These are phyloP conservation scores for Hyposoter dolosus DNA, from an alignment of 2,888 invertebrate species.

Conservation along the genomic window DNA sequence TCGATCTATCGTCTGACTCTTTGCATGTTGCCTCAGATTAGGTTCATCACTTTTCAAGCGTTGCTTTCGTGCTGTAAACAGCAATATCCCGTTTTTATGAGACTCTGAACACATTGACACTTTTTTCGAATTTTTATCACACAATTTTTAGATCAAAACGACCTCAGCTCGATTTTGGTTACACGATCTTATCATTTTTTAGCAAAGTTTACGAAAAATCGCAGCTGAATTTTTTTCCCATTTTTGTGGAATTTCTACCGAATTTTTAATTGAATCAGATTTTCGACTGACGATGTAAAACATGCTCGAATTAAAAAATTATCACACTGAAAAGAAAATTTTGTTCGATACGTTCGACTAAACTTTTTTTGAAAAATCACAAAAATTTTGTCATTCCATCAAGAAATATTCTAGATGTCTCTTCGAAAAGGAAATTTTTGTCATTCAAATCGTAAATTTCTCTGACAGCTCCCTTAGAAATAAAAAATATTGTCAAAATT, in stretches of 20 bases:
- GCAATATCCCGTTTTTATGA: neutral
- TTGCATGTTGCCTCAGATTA: neutral
- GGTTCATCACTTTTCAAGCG: neutral
- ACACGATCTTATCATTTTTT: neutral
- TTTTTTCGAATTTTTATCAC: neutral
- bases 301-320: neutral
- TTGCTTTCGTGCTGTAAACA: neutral
- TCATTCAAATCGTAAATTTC: no score
- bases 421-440: no score
- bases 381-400: no score
- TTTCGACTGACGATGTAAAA: neutral
- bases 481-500: no score
- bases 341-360: no score
- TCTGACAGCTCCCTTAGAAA: no score
- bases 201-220: no score
- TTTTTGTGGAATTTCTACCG: neutral
- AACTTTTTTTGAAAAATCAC: no score
- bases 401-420: no score
- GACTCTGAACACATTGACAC: neutral
- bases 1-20: neutral
- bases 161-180: neutral
- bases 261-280: neutral
- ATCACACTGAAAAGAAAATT: no score
- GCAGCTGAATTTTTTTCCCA: neutral
- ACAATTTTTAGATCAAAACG: neutral